Evolutionary conservation across 2,888 invertebrate species (phyloP).

Genomic region (Himalopsyche kuldschensis): DNA sequence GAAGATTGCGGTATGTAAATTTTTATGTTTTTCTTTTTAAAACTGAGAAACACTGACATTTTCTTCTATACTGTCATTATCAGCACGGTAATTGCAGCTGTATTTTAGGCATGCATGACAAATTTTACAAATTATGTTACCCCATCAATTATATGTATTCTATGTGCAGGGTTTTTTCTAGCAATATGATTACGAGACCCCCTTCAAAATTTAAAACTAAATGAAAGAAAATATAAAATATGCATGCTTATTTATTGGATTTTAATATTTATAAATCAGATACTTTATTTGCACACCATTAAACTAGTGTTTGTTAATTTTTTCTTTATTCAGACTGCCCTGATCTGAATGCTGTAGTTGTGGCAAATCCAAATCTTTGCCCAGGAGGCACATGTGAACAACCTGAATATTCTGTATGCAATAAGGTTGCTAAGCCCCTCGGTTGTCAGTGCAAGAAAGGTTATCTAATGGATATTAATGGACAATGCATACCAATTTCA

Average conservation of each 20-base stretch:
- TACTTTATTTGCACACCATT: too few species aligned
- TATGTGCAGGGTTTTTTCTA: too few species aligned
- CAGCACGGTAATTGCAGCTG: neutral
- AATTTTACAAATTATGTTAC: too few species aligned
- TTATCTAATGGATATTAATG: constrained; percentile 10
- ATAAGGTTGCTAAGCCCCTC: neutral
- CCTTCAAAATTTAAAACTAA: too few species aligned
- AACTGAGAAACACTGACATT: neutral
- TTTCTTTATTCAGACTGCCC: neutral
- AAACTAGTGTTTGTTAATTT: neutral
- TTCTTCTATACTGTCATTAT: neutral
- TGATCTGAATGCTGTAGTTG: constrained; percentile 7
- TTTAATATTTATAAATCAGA: too few species aligned
- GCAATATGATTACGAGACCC: too few species aligned
- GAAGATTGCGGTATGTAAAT: neutral
- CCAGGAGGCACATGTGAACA: constrained; percentile 13
- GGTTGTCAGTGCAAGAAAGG: neutral
- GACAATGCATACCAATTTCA: constrained; percentile 7
- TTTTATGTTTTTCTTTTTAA: too few species aligned
- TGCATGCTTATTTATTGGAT: too few species aligned
- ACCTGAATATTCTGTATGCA: neutral
- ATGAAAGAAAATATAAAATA: too few species aligned
- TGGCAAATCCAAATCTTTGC: constrained; percentile 13
- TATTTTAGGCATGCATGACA: neutral
- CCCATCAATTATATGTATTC: too few species aligned